A percentile compares a stretch with the other conserved stretches of the same genome.
Conservation (phyloP, 2,888 invertebrate genomes). For the Xestia c-nigrum region DNA sequence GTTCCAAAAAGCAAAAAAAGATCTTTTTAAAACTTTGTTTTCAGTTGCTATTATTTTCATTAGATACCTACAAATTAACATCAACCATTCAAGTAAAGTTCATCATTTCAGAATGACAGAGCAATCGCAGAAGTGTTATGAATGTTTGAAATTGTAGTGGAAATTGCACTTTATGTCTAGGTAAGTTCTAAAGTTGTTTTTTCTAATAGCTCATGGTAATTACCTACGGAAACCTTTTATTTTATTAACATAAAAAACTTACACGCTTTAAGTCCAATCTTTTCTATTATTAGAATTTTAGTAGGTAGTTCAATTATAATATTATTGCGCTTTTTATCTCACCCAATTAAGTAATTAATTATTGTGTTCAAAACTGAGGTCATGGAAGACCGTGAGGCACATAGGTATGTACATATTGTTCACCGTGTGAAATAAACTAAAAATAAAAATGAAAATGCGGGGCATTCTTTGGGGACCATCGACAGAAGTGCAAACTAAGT, state of each 20-base stretch:
- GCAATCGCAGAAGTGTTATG: neutral
- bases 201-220: neutral
- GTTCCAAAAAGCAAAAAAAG: too few relatives aligned
- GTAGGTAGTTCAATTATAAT: neutral
- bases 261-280: neutral
- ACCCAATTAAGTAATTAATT: neutral
- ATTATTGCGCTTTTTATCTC: neutral
- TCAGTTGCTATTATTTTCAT: neutral
- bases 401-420: neutral
- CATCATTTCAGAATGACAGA: too few relatives aligned
- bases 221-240: neutral
- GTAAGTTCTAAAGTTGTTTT: neutral
- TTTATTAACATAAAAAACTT: neutral
- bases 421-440: neutral
- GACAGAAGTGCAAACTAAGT: too few relatives aligned
- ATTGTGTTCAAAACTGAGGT: neutral
- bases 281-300: neutral
- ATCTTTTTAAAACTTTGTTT: neutral
- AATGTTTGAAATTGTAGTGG: neutral
- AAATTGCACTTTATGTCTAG: neutral
- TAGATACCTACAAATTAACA: neutral
- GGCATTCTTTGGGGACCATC: too few relatives aligned
- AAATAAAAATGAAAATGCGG: neutral
- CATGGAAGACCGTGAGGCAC: neutral
- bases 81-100: neutral